phyloP scores from a whole-genome alignment of 2,797 vertebrate species.

The Percopsis omiscomaycus region DNA sequence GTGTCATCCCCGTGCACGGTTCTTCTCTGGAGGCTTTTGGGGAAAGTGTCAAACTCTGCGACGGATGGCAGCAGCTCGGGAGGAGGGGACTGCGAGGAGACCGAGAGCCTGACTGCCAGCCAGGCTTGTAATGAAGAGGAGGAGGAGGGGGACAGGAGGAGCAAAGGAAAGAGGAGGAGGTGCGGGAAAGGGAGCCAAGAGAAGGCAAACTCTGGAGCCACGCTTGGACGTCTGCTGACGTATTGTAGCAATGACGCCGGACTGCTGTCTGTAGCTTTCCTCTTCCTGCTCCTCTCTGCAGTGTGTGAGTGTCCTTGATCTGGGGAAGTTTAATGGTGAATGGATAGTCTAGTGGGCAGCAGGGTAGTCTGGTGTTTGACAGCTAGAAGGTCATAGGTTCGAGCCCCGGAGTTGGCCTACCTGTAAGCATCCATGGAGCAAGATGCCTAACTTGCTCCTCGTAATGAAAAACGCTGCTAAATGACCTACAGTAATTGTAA shows the following conservation, averaged over 20 bases:
- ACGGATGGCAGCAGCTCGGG: conserved; percentile 12
- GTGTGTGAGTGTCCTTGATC: conserved; percentile 82
- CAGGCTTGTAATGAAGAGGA: conserved; percentile 29
- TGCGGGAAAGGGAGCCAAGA: conserved; percentile 1
- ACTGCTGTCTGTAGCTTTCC: conserved; percentile 80
- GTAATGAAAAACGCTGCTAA: too few species aligned
- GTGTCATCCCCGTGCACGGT: conserved; percentile 72
- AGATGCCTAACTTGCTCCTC: too few species aligned
- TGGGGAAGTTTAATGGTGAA: neutral
- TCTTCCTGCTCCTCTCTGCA: conserved; percentile 88
- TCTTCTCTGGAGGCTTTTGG: conserved; percentile 83
- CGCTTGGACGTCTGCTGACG: conserved; percentile 85
- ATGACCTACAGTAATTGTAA: too few species aligned
- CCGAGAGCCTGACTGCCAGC: conserved; percentile 63
- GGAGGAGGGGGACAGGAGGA: conserved; percentile 44
- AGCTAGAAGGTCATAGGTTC: too few species aligned
- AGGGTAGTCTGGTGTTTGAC: too few species aligned
- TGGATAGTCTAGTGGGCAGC: too few species aligned
- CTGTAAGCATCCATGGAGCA: too few species aligned
- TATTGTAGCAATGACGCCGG: conserved; percentile 84
- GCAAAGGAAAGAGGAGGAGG: conserved; percentile 11
- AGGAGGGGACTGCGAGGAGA: conserved; percentile 43
- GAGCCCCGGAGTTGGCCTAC: too few species aligned
- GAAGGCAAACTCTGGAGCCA: conserved; percentile 78
- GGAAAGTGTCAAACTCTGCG: conserved; percentile 45